Percentiles rank a stretch among this genome's conserved stretches.
Evolutionary conservation across 1,140 invertebrate genomes (phyloP).

Genomic region (Lucilia cuprina): DNA sequence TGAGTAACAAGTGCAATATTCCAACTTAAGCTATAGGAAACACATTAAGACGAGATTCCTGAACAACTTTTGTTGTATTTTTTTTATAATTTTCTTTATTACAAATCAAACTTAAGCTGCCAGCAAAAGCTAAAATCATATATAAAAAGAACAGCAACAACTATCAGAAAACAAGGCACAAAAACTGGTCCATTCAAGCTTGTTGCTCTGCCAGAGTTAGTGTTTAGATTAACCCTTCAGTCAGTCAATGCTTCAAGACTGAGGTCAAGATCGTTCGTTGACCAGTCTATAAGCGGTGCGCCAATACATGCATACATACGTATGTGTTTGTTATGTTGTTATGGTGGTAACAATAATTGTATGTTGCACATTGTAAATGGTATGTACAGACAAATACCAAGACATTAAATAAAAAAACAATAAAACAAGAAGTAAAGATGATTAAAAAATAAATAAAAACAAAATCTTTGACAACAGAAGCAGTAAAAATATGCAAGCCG

Average conservation of each 20-base stretch:
- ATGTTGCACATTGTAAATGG: not conserved
- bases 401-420: not conserved
- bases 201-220: not conserved
- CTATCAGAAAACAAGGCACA: not conserved
- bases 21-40: slow-evolving; percentile 25
- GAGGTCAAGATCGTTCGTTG: slow-evolving; percentile 34
- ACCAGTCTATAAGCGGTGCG: not conserved
- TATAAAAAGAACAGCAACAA: not conserved
- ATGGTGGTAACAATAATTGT: not conserved
- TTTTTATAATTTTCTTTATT: not conserved
- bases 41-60: slow-evolving; percentile 28
- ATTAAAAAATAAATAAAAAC: not conserved
- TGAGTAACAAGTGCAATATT: slow-evolving; percentile 19
- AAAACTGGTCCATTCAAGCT: slow-evolving; percentile 23
- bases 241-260: slow-evolving; percentile 24
- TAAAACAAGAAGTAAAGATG: not conserved
- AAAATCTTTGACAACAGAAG: not conserved
- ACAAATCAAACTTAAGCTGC: not conserved
- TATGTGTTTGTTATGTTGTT: not conserved
- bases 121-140: not conserved
- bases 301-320: no score
- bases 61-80: slow-evolving; percentile 15
- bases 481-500: not conserved
- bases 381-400: not conserved
- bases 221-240: slow-evolving; percentile 5